Conservation (phyloP, 2,888 invertebrate genomes). For the Cephus pygmeus region DNA sequence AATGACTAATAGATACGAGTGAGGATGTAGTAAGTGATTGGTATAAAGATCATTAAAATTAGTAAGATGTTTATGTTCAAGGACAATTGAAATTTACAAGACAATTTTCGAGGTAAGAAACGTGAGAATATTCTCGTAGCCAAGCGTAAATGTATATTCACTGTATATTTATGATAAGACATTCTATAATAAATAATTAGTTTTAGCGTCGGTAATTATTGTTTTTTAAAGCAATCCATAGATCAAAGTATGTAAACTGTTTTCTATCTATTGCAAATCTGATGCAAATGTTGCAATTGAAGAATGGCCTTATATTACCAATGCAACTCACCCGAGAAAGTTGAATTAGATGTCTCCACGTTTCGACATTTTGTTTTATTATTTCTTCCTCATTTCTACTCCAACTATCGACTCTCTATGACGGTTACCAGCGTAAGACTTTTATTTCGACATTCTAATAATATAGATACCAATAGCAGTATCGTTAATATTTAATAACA, state of each 20-base stretch:
- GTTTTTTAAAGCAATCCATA: conserved; percentile 23
- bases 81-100: neutral
- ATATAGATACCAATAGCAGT: neutral
- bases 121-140: conserved; percentile 56
- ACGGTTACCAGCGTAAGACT: neutral
- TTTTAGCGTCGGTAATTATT: conserved; percentile 25
- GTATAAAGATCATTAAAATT: neutral
- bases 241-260: conserved; percentile 10
- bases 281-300: neutral
- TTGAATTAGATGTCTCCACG: neutral
- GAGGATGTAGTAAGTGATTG: neutral
- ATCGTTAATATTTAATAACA: neutral
- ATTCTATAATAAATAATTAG: conserved; percentile 32
- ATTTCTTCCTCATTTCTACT: neutral
- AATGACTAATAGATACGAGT: neutral
- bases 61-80: conserved; percentile 2
- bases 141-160: conserved; percentile 61
- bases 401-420: neutral
- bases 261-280: conserved; percentile 13
- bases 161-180: conserved; percentile 57
- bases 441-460: neutral
- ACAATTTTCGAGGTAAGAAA: neutral
- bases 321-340: neutral
- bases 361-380: neutral
- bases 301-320: neutral